Evolutionary conservation across 2,888 invertebrate genomes (phyloP).

Genomic region (Ormyrus pomaceus): DNA sequence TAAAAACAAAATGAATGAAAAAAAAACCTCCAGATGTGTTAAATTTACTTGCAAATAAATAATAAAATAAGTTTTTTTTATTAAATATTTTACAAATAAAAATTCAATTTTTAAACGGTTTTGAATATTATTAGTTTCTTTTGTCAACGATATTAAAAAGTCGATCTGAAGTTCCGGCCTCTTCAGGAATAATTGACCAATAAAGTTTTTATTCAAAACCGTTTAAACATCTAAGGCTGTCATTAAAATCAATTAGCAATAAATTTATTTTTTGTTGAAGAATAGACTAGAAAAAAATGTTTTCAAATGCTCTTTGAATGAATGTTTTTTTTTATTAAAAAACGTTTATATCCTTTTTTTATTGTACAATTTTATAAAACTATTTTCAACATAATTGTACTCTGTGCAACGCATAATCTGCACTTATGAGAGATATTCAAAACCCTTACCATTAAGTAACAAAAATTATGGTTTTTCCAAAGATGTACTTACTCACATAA

Average conservation of each 20-base stretch:
- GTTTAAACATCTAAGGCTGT: background rate
- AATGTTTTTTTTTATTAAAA: background rate
- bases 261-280: background rate
- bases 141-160: background rate
- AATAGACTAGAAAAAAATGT: no score
- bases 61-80: background rate
- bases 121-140: background rate
- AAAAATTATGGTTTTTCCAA: constrained; percentile 45
- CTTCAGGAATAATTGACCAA: background rate
- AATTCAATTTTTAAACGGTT: background rate
- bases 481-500: constrained; percentile 21
- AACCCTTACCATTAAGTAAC: constrained; percentile 51
- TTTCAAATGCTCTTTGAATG: background rate
- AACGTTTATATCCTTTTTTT: constrained; percentile 10
- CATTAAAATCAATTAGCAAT: background rate
- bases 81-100: background rate
- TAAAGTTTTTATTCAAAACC: background rate
- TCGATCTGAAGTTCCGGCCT: background rate
- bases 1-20: constrained; percentile 41
- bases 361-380: constrained; percentile 42
- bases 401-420: constrained; percentile 26
- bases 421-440: constrained; percentile 26
- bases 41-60: background rate
- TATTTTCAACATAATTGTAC: constrained; percentile 25
- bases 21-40: background rate